These are phyloP conservation scores for Seladonia tumulorum DNA, from an alignment of 2,888 invertebrate genomes.

Conservation along the genomic window DNA sequence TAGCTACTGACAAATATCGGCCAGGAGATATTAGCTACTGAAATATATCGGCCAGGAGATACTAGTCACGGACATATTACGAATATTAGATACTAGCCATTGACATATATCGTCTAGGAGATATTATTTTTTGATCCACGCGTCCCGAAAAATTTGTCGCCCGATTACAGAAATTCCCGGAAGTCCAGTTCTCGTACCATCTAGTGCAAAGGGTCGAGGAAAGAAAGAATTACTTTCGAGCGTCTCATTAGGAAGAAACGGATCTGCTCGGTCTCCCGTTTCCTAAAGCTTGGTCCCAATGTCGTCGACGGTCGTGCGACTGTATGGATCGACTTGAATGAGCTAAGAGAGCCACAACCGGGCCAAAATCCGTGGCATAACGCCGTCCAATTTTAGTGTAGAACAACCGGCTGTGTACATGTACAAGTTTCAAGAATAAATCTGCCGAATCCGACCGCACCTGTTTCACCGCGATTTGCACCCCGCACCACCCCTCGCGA, in stretches of 20 bases:
- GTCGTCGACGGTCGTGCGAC: not conserved
- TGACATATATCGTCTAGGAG: too few species aligned
- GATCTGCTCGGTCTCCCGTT: not conserved
- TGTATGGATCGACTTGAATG: not conserved
- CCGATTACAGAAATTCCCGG: not conserved
- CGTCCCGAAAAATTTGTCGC: not conserved
- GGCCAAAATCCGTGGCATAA: slow-evolving; percentile 25
- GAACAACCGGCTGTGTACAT: slow-evolving; percentile 26
- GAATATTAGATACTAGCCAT: too few species aligned
- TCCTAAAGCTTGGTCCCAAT: not conserved
- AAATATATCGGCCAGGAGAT: too few species aligned
- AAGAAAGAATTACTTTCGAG: not conserved
- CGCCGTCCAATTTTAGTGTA: slow-evolving; percentile 40
- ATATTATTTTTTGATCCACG: too few species aligned
- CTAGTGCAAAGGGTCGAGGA: not conserved
- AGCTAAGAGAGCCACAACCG: not conserved
- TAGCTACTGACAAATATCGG: too few species aligned
- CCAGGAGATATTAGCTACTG: too few species aligned
- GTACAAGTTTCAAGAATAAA: slow-evolving; percentile 50
- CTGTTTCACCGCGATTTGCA: slow-evolving; percentile 38
- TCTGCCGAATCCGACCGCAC: slow-evolving; percentile 49
- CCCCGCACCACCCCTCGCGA: not conserved
- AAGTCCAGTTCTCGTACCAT: not conserved
- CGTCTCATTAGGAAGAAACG: not conserved
- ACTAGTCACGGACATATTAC: too few species aligned